Evolutionary conservation across 92 coral and sea anemone genomes (phyloP), one percentile per base, ranked within the genome.

Genomic region (Actinostola sp.): DNA sequence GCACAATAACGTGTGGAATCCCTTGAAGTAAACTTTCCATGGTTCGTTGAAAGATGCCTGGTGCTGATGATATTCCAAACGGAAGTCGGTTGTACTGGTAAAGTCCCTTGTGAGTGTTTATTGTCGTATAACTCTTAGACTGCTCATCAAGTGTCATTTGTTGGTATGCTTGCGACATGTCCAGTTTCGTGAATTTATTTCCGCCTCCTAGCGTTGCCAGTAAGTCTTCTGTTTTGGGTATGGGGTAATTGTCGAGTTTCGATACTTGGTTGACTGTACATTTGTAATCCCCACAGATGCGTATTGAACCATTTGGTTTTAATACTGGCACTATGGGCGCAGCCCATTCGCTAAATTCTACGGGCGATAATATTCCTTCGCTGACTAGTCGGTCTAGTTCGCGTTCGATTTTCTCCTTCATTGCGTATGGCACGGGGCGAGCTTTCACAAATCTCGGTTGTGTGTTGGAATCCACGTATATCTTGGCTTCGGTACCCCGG

Each of bases 401-500:
- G 26, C 9, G 8, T 51, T 88, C 89, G 9, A 78, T 74, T 25
- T 78, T 82, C 20, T 49, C 60, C 45, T 63, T 77, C 1, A 66
- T 13, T 0, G 82, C 57, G 59, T 71, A 87, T 54, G 84, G 72
- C 21, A 82, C 80, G 11, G 87, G 72, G 8, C 88, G 72, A 46
- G 93, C 78, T 70, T 88, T 88, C 16, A 53, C 41, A 60, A 43
- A 88, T 63, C 68, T 84, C 14, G 89, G 93, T 26, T 54, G 24
- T 14, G 86, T 82, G 1, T 62, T 38, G 0, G 67, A 69, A 33
- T 82, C 69, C 1, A 83, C 88, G 21, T 77, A 62, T 35, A 87
- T 83, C 52, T 78, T 83, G 32, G 75, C 92, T 52, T 78, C 19
- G 6, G 36, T 24, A 12, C 82, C 88, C 17, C 56, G 52, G 3